Evolutionary conservation across 2,888 invertebrate genomes (phyloP).

Genomic region (Osedax frankpressi): DNA sequence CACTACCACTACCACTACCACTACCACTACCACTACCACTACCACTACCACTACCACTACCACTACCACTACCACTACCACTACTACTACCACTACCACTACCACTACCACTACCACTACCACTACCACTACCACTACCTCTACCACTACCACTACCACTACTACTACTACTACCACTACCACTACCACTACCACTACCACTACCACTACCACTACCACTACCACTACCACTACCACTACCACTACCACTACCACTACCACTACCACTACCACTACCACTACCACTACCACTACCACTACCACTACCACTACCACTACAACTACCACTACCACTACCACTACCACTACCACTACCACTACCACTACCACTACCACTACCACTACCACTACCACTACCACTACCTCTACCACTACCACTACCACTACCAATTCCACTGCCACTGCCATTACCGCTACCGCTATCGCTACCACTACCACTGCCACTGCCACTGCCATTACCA

Average conservation of each 20-base stretch:
- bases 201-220: background rate
- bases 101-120: slow-evolving; percentile 3
- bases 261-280: background rate
- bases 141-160: background rate
- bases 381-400: slow-evolving; percentile 2
- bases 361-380: background rate
- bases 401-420: background rate
- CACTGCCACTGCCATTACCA: background rate
- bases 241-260: background rate
- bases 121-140: background rate
- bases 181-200: background rate
- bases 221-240: background rate
- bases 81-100: background rate
- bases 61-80: background rate
- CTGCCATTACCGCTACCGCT: background rate
- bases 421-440: no score
- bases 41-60: slow-evolving; percentile 1
- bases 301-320: background rate
- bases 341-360: background rate
- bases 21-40: background rate
- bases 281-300: background rate
- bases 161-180: no score
- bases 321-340: background rate
- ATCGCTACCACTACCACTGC: background rate
- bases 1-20: background rate